phyloP scores from a whole-genome alignment of 2,888 invertebrate genomes.

The Idaea biselata region DNA sequence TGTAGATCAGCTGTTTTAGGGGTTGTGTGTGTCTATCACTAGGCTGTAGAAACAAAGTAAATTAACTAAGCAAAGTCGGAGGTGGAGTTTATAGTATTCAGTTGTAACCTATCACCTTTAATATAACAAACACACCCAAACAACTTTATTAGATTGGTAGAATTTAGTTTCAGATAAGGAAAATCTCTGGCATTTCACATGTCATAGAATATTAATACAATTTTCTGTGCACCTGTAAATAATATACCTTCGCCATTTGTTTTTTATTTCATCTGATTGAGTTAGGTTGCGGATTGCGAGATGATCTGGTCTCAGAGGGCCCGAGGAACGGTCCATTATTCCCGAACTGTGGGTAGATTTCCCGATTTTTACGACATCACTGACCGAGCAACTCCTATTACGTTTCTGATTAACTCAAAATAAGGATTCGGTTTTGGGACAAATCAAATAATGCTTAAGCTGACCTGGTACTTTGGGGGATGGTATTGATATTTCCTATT shows the following conservation, averaged over 20 bases:
- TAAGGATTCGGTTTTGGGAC: conserved; percentile 1
- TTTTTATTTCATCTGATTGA: background rate
- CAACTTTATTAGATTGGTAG: background rate
- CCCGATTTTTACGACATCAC: background rate
- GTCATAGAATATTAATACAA: background rate
- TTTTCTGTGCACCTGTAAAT: background rate
- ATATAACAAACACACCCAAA: background rate
- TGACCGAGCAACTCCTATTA: background rate
- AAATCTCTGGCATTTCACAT: background rate
- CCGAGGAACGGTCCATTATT: background rate
- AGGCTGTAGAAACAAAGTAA: too few relatives aligned
- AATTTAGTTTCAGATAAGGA: background rate
- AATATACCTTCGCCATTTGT: background rate
- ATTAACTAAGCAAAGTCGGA: background rate
- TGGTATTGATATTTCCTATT: background rate
- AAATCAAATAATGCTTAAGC: background rate
- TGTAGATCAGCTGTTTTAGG: too few relatives aligned
- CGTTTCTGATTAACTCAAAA: background rate
- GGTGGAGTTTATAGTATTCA: background rate
- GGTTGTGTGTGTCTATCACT: too few relatives aligned
- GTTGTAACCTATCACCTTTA: background rate
- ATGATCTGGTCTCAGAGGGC: background rate
- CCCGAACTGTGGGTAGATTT: background rate
- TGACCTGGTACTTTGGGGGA: background rate
- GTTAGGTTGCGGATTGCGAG: background rate